Evolutionary conservation across 2,113 vertebrate species (phyloP), one percentile per base, ranked within the genome.

Genomic region (Hoplias malabaricus): DNA sequence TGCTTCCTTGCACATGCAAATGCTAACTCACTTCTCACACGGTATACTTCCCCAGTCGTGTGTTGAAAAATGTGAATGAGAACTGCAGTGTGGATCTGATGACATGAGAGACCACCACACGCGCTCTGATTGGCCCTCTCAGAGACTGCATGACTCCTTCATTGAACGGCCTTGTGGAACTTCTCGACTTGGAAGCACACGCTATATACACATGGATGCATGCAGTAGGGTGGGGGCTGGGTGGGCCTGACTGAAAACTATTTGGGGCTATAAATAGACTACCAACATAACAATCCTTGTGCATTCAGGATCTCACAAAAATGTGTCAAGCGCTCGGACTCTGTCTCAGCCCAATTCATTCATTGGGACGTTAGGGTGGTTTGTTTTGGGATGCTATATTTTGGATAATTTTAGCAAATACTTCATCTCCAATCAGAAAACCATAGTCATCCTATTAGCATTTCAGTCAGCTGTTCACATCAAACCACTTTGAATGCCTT

Each of bases 231-330:
- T 53, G 25, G 36, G 14, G 36, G 16, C 4, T 5, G n/a, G 29
- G 19, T 29, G 25, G 25, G 65, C 14, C 40, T 53, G 27, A 42
- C 43, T 59, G 50, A 69, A 77, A 33, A 43, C 34, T 16, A 53
- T 69, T 46, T 25, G 38, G 31, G 34, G 23, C 75, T 69, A 77
- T 48, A 69, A 69, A 77, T 77, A 77, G 66, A 19, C 29, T 6
- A n/a, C 27, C 38, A 63, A 50, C 48, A 63, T 59, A 21, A 25
- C 48, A 54, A 34, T 21, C 0, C 31, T 23, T 29, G 11, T 23
- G n/a, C 29, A 46, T 50, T n/a, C 42, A 14, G 40, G 19, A 50
- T 33, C n/a, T 2, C 29, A 34, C 27, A 48, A 16, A 71, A 40
- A 57, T 42, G 11, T 57, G 34, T 61, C 57, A 33, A 61, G 29